Evolutionary conservation across 2,113 vertebrate species (phyloP), one percentile per base, ranked within the genome.

Genomic region (Haemorhous mexicanus): DNA sequence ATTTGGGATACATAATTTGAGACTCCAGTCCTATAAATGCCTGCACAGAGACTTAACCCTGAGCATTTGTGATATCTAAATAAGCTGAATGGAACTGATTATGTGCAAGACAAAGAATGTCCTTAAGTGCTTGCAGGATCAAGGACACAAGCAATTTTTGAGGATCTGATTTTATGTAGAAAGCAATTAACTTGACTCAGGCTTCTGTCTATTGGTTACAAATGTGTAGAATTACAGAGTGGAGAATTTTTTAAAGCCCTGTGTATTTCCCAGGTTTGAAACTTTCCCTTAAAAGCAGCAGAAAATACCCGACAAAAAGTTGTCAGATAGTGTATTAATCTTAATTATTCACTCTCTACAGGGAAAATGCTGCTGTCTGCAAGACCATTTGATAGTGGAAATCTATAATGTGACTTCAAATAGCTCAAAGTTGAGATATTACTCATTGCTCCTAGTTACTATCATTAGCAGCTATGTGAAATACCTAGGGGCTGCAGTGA

Each of bases 261-360:
- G 1, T 58, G 82, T 83, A 66, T 85, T 79, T 46, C 33, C 61
- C 35, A 73, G 43, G 55, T 83, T 83, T 70, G 33, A 95, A 97
- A 87, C 11, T 24, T 94, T 55, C 35, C 24, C n/a, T 86, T 91
- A 83, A 94, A 93, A 80, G 43, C 5, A 4, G 13, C 24, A 80
- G 50, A 95, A 90, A 95, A 83, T 58, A 67, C 39, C 70, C 85
- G 50, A 80, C 33, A 80, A 91, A 72, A 91, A 83, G 41, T 90
- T 91, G 39, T 37, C 81, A 95, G 78, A 49, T 13, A 67, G 52
- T 70, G 24, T 74, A 91, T 90, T 87, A 93, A 87, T 91, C 84
- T 91, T 94, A 89, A 93, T 93, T 85, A 94, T 83, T 89, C 84
- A 39, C 33, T 62, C 33, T 91, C 67, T 66, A 85, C 43, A 47